These are phyloP conservation scores for Peromyscus aztecus DNA, from an alignment of 2,797 vertebrate species.

Conservation along the genomic window DNA sequence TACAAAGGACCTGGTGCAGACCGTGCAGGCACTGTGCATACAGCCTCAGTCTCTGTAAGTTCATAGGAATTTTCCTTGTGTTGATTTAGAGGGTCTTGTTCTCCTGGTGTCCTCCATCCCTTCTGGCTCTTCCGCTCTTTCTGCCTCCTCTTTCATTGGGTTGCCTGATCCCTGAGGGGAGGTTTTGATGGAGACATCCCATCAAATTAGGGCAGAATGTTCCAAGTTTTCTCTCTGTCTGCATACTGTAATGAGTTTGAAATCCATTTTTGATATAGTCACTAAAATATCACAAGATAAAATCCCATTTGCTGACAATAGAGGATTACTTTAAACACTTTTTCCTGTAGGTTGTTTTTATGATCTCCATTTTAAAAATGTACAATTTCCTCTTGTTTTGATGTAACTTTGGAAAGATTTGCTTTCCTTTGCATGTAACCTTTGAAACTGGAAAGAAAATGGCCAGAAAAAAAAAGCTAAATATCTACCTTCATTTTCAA, in stretches of 20 bases:
- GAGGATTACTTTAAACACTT: constrained; percentile 1
- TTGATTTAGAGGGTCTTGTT: background rate
- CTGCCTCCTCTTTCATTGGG: background rate
- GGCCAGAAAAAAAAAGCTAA: constrained; percentile 25
- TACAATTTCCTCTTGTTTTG: background rate
- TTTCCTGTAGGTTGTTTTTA: background rate
- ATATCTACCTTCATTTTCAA: constrained; percentile 10
- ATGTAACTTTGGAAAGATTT: constrained; percentile 4
- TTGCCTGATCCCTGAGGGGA: background rate
- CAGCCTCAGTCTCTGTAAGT: background rate
- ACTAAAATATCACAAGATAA: constrained; percentile 17
- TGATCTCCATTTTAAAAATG: background rate
- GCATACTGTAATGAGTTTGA: background rate
- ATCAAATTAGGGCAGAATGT: background rate
- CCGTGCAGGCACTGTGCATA: background rate
- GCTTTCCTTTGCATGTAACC: constrained; percentile 11
- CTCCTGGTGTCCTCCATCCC: background rate
- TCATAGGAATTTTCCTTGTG: background rate
- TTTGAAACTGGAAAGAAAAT: background rate
- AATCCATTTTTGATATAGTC: background rate
- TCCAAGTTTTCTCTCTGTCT: background rate
- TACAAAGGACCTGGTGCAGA: background rate
- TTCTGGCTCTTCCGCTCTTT: background rate
- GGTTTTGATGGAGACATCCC: background rate
- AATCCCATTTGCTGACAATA: background rate